Conservation (phyloP, 2,888 invertebrate species). For the Vandiemenella viatica region DNA sequence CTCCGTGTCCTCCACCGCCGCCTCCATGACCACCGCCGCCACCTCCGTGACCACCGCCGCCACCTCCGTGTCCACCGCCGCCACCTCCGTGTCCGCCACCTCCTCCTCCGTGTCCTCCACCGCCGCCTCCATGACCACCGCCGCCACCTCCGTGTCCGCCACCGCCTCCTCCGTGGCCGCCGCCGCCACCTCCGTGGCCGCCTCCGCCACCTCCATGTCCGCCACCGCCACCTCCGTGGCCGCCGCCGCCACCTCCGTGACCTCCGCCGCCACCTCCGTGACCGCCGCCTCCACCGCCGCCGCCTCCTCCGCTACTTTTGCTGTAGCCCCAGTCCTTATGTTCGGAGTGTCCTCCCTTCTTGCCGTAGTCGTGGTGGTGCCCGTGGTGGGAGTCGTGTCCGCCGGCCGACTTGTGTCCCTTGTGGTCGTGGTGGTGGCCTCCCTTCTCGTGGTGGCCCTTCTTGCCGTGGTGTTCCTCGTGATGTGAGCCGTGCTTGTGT, state of each 20-base stretch:
- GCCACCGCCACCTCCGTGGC: neutral
- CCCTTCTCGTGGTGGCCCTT: conserved; percentile 40
- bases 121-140: neutral
- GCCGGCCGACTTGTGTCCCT: conserved; percentile 35
- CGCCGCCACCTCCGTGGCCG: neutral
- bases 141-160: neutral
- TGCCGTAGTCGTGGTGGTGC: conserved; percentile 31
- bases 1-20: neutral
- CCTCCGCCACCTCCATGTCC: neutral
- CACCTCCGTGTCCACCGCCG: neutral
- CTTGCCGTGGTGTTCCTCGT: conserved; percentile 39
- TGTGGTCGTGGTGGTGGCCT: conserved; percentile 30
- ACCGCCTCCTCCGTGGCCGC: neutral
- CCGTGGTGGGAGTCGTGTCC: conserved; percentile 42
- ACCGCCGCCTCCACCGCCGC: neutral
- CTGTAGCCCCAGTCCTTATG: conserved; percentile 43
- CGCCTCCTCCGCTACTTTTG: conserved; percentile 19
- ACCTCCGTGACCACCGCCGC: neutral
- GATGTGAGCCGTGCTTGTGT: conserved; percentile 34
- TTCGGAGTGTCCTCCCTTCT: conserved; percentile 31
- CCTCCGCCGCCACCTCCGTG: neutral
- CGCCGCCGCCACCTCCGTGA: neutral
- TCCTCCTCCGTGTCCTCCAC: neutral
- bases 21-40: neutral
- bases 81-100: neutral